phyloP scores from a whole-genome alignment of 2,797 vertebrate genomes.

The Myiotriccus ornatus region DNA sequence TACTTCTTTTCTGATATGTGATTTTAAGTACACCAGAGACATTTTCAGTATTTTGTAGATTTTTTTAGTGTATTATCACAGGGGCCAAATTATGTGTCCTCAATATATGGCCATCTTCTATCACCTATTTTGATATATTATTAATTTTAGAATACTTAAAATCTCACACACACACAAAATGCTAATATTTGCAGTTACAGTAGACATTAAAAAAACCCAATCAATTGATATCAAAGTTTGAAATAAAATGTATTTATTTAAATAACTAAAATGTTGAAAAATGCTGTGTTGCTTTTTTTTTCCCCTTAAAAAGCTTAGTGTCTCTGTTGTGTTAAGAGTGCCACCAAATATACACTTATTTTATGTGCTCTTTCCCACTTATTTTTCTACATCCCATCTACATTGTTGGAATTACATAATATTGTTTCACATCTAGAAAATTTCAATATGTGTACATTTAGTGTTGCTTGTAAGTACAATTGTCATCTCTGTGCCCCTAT shows the following conservation, averaged over 20 bases:
- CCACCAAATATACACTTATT: background rate
- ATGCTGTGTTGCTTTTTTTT: fast-evolving
- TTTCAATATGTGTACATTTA: background rate
- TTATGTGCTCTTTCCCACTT: background rate
- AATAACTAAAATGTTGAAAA: background rate
- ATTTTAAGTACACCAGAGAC: background rate
- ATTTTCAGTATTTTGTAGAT: background rate
- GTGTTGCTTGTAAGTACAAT: background rate
- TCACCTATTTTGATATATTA: background rate
- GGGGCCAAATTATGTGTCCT: background rate
- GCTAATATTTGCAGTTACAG: background rate
- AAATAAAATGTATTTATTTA: background rate
- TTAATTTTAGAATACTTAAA: background rate
- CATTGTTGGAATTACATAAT: background rate
- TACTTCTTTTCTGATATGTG: background rate
- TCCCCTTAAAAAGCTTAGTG: fast-evolving
- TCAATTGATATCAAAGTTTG: background rate
- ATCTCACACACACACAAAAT: background rate
- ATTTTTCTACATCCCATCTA: background rate
- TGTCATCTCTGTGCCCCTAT: background rate
- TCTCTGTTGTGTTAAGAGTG: background rate
- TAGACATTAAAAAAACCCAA: background rate
- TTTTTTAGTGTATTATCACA: background rate
- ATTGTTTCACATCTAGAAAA: background rate
- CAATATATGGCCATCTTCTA: background rate